Percentiles rank a stretch among this genome's conserved stretches.
Evolutionary conservation across 35 echinoderm and acorn worm genomes (phyloP).

Genomic region (Hemicentrotus pulcherrimus): DNA sequence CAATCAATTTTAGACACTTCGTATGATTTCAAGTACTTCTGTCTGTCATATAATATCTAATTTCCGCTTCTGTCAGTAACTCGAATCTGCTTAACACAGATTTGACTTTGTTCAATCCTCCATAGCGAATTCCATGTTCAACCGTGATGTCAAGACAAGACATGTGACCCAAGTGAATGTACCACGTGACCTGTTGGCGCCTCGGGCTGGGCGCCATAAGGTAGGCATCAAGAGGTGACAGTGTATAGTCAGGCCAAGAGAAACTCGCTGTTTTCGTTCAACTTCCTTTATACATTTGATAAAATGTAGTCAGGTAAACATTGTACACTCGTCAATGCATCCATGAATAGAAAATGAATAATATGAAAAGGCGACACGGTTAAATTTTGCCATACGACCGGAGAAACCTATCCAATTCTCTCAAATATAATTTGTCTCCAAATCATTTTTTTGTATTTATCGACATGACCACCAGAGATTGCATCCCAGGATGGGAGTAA

Average conservation of each 20-base stretch:
- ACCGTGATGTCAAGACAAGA: background rate
- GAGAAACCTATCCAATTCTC: no score
- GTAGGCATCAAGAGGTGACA: background rate
- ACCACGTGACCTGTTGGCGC: background rate
- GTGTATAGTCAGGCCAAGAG: background rate
- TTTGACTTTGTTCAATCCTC: background rate
- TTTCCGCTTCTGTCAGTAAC: conserved; percentile 2
- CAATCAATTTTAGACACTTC: background rate
- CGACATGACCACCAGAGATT: no score
- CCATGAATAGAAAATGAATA: no score
- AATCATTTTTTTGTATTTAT: no score
- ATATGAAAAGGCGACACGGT: no score
- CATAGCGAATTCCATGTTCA: background rate
- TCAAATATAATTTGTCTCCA: no score
- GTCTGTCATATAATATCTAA: background rate
- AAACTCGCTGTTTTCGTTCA: background rate
- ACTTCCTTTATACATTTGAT: background rate
- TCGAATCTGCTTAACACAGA: background rate
- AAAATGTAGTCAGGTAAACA: no score
- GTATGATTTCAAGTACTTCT: background rate
- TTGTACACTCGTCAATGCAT: no score
- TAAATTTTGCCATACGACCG: no score
- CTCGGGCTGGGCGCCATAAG: background rate
- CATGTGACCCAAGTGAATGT: background rate
- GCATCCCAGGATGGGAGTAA: no score